These are phyloP conservation scores for Ophion costatus DNA, from an alignment of 2,888 invertebrate genomes.

Conservation along the genomic window DNA sequence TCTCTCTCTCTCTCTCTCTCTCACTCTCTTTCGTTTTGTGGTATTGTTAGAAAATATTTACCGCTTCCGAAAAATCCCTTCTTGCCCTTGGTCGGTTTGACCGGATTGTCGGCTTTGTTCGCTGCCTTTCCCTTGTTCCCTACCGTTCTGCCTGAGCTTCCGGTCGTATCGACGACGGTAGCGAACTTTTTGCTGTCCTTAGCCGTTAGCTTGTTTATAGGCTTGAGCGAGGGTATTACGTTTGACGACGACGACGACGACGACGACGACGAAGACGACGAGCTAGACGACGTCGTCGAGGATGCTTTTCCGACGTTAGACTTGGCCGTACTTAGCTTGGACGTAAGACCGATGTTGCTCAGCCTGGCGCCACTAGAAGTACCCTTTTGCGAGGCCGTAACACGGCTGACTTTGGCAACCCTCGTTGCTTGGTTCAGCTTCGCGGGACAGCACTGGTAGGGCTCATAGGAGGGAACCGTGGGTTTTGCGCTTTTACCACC, in stretches of 20 bases:
- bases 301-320: constrained; percentile 58
- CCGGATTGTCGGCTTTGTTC: constrained; percentile 75
- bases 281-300: constrained; percentile 75
- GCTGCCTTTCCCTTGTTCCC: constrained; percentile 67
- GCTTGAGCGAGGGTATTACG: constrained; percentile 77
- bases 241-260: constrained; percentile 76
- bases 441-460: constrained; percentile 96
- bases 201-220: constrained; percentile 83
- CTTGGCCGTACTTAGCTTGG: constrained; percentile 35
- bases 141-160: constrained; percentile 66
- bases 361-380: constrained; percentile 62
- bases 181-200: constrained; percentile 83
- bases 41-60: constrained; percentile 85
- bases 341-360: constrained; percentile 44
- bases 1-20: constrained; percentile 52
- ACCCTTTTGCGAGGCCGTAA: constrained; percentile 71
- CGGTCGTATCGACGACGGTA: constrained; percentile 67
- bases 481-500: constrained; percentile 92
- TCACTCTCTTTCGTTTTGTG: constrained; percentile 28
- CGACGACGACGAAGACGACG: constrained; percentile 74
- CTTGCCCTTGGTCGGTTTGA: constrained; percentile 87
- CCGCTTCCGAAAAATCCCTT: constrained; percentile 94
- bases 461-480: constrained; percentile 91
- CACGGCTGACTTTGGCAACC: constrained; percentile 89
- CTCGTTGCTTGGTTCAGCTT: constrained; percentile 91